These are phyloP conservation scores for Plecotus auritus DNA, from an alignment of 2,113 vertebrate species.

Conservation along the genomic window DNA sequence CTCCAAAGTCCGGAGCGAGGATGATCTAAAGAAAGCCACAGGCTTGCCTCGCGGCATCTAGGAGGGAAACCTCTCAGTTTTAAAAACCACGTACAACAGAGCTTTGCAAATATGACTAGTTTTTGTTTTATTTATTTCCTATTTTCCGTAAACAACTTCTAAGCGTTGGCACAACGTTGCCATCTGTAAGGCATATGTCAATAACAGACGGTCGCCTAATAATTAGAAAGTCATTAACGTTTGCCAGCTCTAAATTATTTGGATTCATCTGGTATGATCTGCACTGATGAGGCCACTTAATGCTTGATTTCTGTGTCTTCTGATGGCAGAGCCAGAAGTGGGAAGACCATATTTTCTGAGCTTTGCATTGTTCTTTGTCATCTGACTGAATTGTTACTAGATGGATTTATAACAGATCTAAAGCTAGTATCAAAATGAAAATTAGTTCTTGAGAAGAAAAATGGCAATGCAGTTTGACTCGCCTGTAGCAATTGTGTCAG, in stretches of 20 bases:
- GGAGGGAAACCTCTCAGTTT: not conserved
- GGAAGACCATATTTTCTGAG: not conserved
- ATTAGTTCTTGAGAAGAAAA: constrained; percentile 72
- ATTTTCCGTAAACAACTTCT: constrained; percentile 11
- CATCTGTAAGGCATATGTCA: constrained; percentile 60
- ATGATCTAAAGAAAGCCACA: not conserved
- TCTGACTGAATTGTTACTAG: constrained; percentile 69
- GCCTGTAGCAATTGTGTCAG: constrained; percentile 74
- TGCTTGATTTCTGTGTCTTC: constrained; percentile 46
- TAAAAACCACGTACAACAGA: not conserved
- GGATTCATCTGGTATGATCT: constrained; percentile 26
- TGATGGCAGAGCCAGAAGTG: not conserved
- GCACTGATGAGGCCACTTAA: constrained; percentile 23
- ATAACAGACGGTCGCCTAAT: constrained; percentile 44
- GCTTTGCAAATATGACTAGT: constrained; percentile 25
- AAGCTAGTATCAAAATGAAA: constrained; percentile 74
- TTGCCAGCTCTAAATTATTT: constrained; percentile 30
- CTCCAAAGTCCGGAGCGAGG: not conserved
- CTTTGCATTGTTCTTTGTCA: constrained; percentile 40
- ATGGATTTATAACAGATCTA: constrained; percentile 78
- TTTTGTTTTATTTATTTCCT: constrained; percentile 47
- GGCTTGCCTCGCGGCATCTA: not conserved
- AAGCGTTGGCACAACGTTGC: constrained; percentile 1
- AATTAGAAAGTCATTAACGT: constrained; percentile 40
- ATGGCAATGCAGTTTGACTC: constrained; percentile 71